Base-by-base conservation (phyloP, 2,888 invertebrate genomes). In the Apocheima hispidaria region DNA sequence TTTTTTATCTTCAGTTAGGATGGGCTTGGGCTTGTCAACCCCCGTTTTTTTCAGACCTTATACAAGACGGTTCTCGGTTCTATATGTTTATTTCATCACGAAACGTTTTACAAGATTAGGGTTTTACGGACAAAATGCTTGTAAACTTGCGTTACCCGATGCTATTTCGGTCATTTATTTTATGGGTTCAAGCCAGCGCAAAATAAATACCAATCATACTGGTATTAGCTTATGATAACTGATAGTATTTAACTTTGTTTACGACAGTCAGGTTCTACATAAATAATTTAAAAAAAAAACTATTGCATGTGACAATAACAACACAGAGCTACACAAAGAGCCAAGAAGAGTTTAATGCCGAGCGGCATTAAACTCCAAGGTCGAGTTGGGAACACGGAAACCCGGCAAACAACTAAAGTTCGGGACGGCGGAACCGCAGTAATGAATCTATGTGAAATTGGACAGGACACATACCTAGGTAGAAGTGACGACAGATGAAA, bases 21-120 rank as follows among this genome's bases (percentile, higher is more conserved):
- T 50, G 63, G 63, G 49, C 61, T 63, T 30, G 40, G 38, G 57
- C 33, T 48, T 57, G 59, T 33, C 63, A 54, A 51, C 50, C 36
- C 35, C 18, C 33, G 26, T 51, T 56, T 30, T 23, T 56, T 50
- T 21, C 40, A 44, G 54, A 41, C 55, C 54, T 43, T 43, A 33
- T 28, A 54, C 53, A 60, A 23, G 35, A 41, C 12, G 36, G 35
- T 20, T 48, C 2, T 48, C n/a, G 30, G 41, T 16, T 30, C 14
- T 10, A 41, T 33, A 52, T 30, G 49, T 38, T 18, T 50, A 12
- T 35, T 49, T 26, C 26, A 51, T 38, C 50, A 30, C 40, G 21
- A 50, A 55, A 60, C n/a, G 54, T 26, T 49, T 30, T 36, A 44
- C 50, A 38, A 28, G 49, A 60, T 43, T 36, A 60, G 26, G 53